Base-by-base conservation (phyloP, 1,140 invertebrate genomes). In the Apis dorsata region DNA sequence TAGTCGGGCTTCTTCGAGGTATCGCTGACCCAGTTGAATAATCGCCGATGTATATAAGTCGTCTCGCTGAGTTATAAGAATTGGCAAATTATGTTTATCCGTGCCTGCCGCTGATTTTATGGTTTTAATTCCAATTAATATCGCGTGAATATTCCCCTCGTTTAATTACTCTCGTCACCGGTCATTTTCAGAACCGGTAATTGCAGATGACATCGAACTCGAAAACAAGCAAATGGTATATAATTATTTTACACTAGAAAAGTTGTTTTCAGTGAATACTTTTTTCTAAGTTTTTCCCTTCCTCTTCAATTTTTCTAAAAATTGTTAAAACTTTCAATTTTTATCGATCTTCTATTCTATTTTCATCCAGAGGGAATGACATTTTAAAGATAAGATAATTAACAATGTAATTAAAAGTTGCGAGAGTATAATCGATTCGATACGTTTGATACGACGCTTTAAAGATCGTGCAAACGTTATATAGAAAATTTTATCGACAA, bases 101-200 rank as follows among this genome's bases (percentile, higher is more conserved):
- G 11, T 3, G n/a, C 51, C 10, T 60, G 55, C 28, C 49, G n/a
- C 24, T 21, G 34, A 55, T 60, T 62, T 66, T 66, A 59, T 57
- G 62, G 63, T 21, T 81, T 81, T 81, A 81, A 81, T 81, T 69
- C 73, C 73, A 81, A 69, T 81, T 81, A 81, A 81, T 55, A 70
- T 55, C 53, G 34, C n/a, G 62, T 8, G 11, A 81, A 68, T 75
- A 57, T 75, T 55, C 13, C 15, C n/a, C 17, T 34, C 63, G 53
- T 59, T 69, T 81, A 76, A 69, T 77, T 21, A 15, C 24, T 13
- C 5, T 57, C n/a, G 62, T 63, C 44, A 49, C 13, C 8, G 59
- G 8, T 49, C 71, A 79, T 69, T 81, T 81, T 53, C 53, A 81
- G 55, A 15, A 51, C 19, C 21, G 19, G 24, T 74, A 60, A 74